These are phyloP conservation scores for Pseudopodoces humilis DNA, from an alignment of 2,113 vertebrate genomes.

Conservation along the genomic window DNA sequence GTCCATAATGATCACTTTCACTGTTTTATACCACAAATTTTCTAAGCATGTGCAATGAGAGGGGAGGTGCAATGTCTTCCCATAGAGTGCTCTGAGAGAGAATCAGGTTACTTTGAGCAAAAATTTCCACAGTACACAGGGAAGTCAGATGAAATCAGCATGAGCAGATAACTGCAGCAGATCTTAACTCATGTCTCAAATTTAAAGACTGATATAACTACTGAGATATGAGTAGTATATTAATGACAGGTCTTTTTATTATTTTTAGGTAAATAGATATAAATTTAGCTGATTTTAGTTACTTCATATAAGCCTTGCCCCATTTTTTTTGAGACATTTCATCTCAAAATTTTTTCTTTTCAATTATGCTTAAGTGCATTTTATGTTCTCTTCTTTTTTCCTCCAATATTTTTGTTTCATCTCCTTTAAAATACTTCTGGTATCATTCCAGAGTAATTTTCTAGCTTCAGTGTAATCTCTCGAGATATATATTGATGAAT, in stretches of 20 bases:
- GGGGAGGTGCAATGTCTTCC: not conserved
- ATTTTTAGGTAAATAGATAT: not conserved
- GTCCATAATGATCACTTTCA: not conserved
- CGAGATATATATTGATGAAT: not conserved
- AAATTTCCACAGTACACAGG: not conserved
- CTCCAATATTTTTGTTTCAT: not conserved
- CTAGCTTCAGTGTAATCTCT: not conserved
- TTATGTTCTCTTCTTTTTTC: not conserved
- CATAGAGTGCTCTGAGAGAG: not conserved
- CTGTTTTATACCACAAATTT: not conserved
- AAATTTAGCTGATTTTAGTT: not conserved
- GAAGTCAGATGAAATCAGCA: not conserved
- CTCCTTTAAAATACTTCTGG: not conserved
- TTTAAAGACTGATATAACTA: not conserved
- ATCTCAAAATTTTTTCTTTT: not conserved
- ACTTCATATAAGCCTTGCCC: not conserved
- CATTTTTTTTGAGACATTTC: not conserved
- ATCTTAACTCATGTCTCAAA: not conserved
- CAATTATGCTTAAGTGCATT: not conserved
- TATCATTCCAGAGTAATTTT: not conserved
- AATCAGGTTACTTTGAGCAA: not conserved
- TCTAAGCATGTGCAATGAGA: not conserved
- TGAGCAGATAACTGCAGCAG: not conserved
- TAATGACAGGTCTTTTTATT: not conserved
- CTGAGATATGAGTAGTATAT: not conserved